Conservation (phyloP, 2,113 vertebrate species). For the Dolichallabes microphthalmus region DNA sequence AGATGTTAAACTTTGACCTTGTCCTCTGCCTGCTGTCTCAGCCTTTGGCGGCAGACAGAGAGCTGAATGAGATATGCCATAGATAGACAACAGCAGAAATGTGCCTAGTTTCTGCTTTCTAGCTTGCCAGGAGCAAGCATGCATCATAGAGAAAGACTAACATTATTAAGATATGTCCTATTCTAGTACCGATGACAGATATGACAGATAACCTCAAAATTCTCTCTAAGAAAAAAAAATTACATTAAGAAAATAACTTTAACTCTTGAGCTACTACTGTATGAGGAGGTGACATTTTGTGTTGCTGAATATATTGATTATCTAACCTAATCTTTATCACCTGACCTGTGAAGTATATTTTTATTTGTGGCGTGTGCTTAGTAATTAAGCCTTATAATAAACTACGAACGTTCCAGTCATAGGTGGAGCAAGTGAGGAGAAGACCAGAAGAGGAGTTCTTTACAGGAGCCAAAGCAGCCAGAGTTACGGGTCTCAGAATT, state of each 20-base stretch:
- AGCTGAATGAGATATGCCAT: neutral
- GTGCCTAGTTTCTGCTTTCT: neutral
- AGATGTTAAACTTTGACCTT: constrained; percentile 15
- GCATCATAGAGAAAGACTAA: neutral
- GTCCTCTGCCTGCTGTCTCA: neutral
- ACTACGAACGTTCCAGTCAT: neutral
- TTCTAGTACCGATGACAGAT: neutral
- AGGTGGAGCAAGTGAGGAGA: constrained; percentile 7
- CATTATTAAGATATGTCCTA: neutral
- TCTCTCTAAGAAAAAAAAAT: neutral
- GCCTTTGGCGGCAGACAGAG: neutral
- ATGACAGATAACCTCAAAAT: neutral
- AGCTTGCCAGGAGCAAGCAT: neutral
- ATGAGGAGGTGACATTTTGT: neutral
- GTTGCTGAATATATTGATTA: neutral
- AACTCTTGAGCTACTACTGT: neutral
- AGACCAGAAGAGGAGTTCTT: constrained; percentile 44
- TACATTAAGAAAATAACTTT: neutral
- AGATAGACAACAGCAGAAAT: neutral
- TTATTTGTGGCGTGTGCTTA: neutral
- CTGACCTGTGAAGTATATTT: neutral
- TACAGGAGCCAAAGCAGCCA: constrained; percentile 26
- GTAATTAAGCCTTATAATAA: neutral
- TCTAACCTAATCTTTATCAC: neutral
- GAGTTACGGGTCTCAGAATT: constrained; percentile 12